Conservation (phyloP, 2,888 invertebrate species). For the Caenorhabditis becei region DNA sequence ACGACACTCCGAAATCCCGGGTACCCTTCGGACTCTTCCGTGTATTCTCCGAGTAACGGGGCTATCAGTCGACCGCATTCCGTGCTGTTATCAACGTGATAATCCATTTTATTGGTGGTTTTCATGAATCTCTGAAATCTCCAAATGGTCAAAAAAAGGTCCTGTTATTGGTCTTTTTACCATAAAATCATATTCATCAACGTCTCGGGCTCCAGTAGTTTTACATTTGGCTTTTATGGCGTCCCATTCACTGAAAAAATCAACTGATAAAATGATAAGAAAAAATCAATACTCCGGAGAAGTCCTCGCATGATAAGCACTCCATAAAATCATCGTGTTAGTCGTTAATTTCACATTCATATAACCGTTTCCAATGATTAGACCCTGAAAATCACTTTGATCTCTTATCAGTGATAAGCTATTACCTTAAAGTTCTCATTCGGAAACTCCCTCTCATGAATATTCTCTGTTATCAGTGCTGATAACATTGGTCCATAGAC, state of each 20-base stretch:
- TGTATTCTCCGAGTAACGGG: slow-evolving; percentile 50
- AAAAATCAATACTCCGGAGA: slow-evolving; percentile 36
- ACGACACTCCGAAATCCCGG: background rate
- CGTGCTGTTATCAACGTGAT: slow-evolving; percentile 44
- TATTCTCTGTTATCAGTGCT: slow-evolving; percentile 76
- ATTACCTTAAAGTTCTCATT: slow-evolving; percentile 71
- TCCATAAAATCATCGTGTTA: slow-evolving; percentile 67
- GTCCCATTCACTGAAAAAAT: slow-evolving; percentile 66
- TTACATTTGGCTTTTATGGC: slow-evolving; percentile 57
- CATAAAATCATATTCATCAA: slow-evolving; percentile 60
- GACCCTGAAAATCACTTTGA: slow-evolving; percentile 22
- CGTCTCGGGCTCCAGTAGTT: slow-evolving; percentile 50
- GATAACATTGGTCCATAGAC: slow-evolving; percentile 83
- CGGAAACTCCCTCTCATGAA: slow-evolving; percentile 53
- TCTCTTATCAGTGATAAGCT: background rate
- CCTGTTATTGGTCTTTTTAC: too few relatives aligned
- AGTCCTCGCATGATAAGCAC: slow-evolving; percentile 67
- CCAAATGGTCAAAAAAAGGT: too few relatives aligned
- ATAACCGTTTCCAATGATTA: slow-evolving; percentile 57
- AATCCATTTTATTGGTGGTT: slow-evolving; percentile 65
- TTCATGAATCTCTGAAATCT: slow-evolving; percentile 55
- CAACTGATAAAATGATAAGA: background rate
- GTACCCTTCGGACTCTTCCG: slow-evolving; percentile 33
- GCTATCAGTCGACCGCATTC: slow-evolving; percentile 70
- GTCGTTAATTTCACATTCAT: slow-evolving; percentile 58